Evolutionary conservation across 2,797 vertebrate genomes (phyloP), one percentile per base, ranked within the genome.

Genomic region (Pantherophis vulpinus): DNA sequence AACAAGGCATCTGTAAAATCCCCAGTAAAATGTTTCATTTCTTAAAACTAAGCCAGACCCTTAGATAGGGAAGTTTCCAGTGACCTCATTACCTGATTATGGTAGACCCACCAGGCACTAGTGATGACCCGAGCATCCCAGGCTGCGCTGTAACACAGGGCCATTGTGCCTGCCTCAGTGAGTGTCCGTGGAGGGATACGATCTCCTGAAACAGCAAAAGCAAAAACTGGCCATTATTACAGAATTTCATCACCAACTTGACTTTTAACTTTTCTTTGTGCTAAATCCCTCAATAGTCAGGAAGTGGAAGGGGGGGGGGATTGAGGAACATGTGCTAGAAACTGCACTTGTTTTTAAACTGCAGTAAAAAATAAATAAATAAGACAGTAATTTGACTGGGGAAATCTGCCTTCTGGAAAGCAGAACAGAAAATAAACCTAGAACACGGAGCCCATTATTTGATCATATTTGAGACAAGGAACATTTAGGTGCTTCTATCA

Each of bases 91-190:
- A 99, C 99, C 99, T 99, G 99, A 96, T 99, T 98, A 97, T 99
- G 99, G 96, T 99, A 98, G 95, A 99, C 99, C 99, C 99, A 99
- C 99, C 99, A 99, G 86, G 99, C 99, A 2, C 99, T 99, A 95
- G 99, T 99, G 97, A 99, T 98, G 23, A 99, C 98, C 1, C 99
- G 99, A 23, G 99, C 99, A 0, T 99, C 99, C 99, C 99, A 99
- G 86, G 99, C 99, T 3, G 99, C 99, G 8, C 99, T 99, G 97
- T 99, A 99, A 94, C 99, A 99, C 95, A 99, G 98, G 2, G 99
- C 97, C 99, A 99, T 99, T 0, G 99, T 99, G 70, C 98, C 99
- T 0, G 99, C 98, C 96, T 99, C 99, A 0, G 98, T 99, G 96
- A 99, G 97, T 0, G 99, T 99, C 23, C 99, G 98, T 0, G 99